Evolutionary conservation across 2,113 vertebrate genomes (phyloP), one percentile per base, ranked within the genome.

Genomic region (Ancistrus triradiatus): DNA sequence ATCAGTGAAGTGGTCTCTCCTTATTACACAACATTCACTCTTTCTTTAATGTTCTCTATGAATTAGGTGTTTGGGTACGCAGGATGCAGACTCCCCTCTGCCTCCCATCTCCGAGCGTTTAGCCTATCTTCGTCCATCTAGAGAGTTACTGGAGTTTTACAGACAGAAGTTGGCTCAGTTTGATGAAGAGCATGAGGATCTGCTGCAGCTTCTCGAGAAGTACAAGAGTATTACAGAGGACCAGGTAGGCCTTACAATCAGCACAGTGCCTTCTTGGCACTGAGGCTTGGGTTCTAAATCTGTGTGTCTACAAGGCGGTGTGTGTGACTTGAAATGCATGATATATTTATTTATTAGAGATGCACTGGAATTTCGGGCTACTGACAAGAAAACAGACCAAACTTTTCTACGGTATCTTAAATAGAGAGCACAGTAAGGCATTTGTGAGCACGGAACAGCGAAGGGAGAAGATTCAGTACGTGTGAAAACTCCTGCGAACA

Each of bases 61-160:
- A n/a, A 19, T 55, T 48, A 65, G 56, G 22, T 21, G 17, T 14
- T 40, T 56, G 28, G 81, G 57, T 0, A 74, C 38, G 14, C 80
- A 64, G 8, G 75, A 84, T 5, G 76, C 69, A 1, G 86, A 87
- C 0, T 84, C 86, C 15, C 91, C 93, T 0, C 78, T 97, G 11
- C 95, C 91, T 1, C 89, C 95, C 0, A 33, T 92, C 35, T 70
- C 78, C 0, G 91, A 99, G 66, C 91, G 90, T 10, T 64, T 97
- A 74, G 90, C 90, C 0, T 69, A 82, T 46, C 84, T 98, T 6
- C 77, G 70, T 11, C 94, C 96, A 2, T 97, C 95, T 57, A 86
- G 84, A 1, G 94, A 98, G 72, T 86, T 98, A 19, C 82, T 98
- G 69, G 90, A 97, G 6, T 95, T 95, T 66, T 98, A 95, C 78